Conservation (phyloP, 2,113 vertebrate species). For the Prunella himalayana region DNA sequence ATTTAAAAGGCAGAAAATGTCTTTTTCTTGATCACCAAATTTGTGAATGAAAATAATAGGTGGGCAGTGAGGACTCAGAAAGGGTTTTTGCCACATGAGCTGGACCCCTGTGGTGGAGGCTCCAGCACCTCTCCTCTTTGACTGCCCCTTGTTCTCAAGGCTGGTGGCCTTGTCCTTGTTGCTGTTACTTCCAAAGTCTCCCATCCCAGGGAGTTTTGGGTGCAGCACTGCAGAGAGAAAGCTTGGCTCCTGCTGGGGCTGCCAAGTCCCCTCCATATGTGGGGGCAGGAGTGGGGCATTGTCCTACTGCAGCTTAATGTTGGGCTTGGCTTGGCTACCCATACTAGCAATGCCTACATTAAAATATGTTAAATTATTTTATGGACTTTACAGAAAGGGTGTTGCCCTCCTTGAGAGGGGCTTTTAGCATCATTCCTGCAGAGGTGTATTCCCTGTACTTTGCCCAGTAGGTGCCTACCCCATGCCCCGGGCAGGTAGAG, state of each 20-base stretch:
- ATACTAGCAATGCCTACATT: background rate
- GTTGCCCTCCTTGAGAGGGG: accelerated
- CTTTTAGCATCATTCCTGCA: background rate
- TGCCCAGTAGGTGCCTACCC: background rate
- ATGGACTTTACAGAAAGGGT: background rate
- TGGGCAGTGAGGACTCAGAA: background rate
- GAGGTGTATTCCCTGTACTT: background rate
- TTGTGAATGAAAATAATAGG: background rate
- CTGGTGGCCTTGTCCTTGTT: background rate
- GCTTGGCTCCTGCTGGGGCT: background rate
- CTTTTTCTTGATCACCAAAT: background rate
- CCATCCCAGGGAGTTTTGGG: background rate
- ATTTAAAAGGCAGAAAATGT: background rate
- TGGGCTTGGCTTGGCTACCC: background rate
- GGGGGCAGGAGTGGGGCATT: background rate
- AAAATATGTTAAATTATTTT: background rate
- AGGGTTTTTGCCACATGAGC: background rate
- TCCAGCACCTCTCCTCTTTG: background rate
- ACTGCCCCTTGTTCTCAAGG: background rate
- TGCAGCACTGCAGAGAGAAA: background rate
- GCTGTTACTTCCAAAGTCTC: background rate
- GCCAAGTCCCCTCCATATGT: accelerated
- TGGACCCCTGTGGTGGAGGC: background rate
- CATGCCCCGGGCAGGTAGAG: background rate
- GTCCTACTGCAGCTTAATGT: background rate